Conservation (phyloP, 2,888 invertebrate species). For the Eupsilia transversa region DNA sequence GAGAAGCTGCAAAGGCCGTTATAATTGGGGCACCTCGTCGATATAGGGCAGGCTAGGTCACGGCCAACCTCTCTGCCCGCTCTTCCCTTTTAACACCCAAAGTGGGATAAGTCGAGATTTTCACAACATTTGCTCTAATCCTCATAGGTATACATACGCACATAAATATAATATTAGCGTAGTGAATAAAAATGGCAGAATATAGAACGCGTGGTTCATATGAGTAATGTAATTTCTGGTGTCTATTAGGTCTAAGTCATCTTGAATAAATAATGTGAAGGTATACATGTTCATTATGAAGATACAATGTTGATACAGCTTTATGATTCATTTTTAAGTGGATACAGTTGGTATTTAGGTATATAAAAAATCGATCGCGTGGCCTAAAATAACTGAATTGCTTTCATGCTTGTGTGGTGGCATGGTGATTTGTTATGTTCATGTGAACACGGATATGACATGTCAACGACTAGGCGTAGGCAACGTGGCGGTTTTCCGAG, state of each 20-base stretch:
- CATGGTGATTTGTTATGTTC: constrained; percentile 26
- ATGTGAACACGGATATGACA: constrained; percentile 26
- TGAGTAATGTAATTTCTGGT: background rate
- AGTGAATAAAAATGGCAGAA: constrained; percentile 18
- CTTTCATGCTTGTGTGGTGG: constrained; percentile 9
- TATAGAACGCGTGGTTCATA: background rate
- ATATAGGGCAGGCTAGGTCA: constrained; percentile 86
- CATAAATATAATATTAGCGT: constrained; percentile 12
- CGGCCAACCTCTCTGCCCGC: constrained; percentile 73
- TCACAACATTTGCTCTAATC: constrained; percentile 40
- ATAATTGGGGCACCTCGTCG: constrained; percentile 84
- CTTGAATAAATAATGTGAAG: constrained; percentile 25
- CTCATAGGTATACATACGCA: constrained; percentile 18
- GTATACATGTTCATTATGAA: constrained; percentile 2
- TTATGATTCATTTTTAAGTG: constrained; percentile 39
- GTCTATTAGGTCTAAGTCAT: constrained; percentile 6
- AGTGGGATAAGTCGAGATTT: constrained; percentile 41
- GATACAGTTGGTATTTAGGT: constrained; percentile 5
- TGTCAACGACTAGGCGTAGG: constrained; percentile 21
- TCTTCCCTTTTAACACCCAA: constrained; percentile 54
- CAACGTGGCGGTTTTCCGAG: constrained; percentile 10
- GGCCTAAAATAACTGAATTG: constrained; percentile 31
- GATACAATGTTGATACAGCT: constrained; percentile 22
- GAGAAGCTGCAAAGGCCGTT: constrained; percentile 79
- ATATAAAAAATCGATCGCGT: constrained; percentile 40